Base-by-base conservation (phyloP, 2,797 vertebrate genomes). In the Neoniphon sammara region DNA sequence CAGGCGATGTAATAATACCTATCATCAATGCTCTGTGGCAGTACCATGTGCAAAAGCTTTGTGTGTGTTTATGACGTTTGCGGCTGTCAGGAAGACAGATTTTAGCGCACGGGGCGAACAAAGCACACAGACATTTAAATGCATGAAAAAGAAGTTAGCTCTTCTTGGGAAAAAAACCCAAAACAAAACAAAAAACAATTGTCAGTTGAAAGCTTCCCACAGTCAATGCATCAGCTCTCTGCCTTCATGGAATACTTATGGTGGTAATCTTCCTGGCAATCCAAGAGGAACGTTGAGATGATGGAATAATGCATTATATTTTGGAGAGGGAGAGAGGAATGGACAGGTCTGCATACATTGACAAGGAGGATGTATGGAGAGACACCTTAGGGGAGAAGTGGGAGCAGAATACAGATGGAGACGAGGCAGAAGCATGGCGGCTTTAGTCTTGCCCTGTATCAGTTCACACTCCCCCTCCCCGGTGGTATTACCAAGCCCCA, bases 261-360 rank as follows among this genome's bases (percentile, higher is more conserved):
- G 68, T 14, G 53, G 73, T 83, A 84, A 87, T 88, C 66, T 84
- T 5, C 6, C 66, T 52, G 59, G 52, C 11, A 7, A 75, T 78
- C 61, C 77, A 74, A 52, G 59, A 79, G 80, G 70, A 83, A 74
- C 25, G 18, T 25, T 0, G 49, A 71, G 63, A 68, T 82, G 81
- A 85, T 78, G 58, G 79, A 88, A 83, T 78, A 84, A 88, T 81
- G 77, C 27, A 79, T 82, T 80, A 74, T 52, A 50, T 73, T 63
- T 70, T 72, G 44, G 59, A 66, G 39, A 55, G 27, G 59, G 15
- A 52, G 27, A 68, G 60, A 81, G 68, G 44, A 74, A 67, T 52
- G 62, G 75, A 83, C 57, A 50, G 46, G 44, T 77, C 60, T 83
- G 71, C 66, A 72, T 67, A 50, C 3, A 2, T 36, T 79, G 81